phyloP scores from a whole-genome alignment of 92 coral and sea anemone genomes.

The Metridium senile region DNA sequence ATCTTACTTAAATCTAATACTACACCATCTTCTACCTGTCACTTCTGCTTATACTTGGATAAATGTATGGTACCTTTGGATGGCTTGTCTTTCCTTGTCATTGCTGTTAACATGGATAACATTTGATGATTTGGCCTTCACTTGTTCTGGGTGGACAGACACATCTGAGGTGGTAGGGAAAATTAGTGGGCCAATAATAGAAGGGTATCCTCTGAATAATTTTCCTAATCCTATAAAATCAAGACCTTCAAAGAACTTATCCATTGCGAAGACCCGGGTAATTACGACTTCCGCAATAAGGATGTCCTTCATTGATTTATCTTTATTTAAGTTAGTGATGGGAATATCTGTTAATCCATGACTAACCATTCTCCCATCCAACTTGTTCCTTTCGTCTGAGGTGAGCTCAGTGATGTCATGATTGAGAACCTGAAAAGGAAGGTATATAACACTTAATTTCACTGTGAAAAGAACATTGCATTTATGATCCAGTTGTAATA shows the following conservation, averaged over 20 bases:
- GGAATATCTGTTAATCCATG: slow-evolving; percentile 51
- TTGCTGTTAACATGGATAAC: neutral
- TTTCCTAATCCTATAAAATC: neutral
- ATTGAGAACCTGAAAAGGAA: slow-evolving; percentile 12
- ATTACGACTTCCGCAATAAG: slow-evolving; percentile 51
- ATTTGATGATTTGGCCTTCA: neutral
- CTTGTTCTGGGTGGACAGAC: neutral
- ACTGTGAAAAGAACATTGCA: neutral
- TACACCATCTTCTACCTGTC: too few species aligned
- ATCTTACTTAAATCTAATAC: too few species aligned
- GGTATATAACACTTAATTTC: neutral
- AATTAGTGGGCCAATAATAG: neutral
- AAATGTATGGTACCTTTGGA: neutral
- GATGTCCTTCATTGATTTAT: slow-evolving; percentile 50
- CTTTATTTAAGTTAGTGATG: slow-evolving; percentile 13
- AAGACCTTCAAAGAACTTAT: neutral
- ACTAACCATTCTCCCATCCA: slow-evolving; percentile 49
- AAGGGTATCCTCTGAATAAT: neutral
- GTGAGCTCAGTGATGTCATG: slow-evolving; percentile 16
- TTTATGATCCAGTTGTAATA: neutral
- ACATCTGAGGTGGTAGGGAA: neutral
- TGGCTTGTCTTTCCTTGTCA: neutral
- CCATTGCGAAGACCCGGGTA: slow-evolving; percentile 43
- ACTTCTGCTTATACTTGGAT: neutral
- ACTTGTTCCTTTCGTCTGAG: slow-evolving; percentile 41